Conservation (phyloP, 1,140 invertebrate species). For the Pygmarrhopalites habei region DNA sequence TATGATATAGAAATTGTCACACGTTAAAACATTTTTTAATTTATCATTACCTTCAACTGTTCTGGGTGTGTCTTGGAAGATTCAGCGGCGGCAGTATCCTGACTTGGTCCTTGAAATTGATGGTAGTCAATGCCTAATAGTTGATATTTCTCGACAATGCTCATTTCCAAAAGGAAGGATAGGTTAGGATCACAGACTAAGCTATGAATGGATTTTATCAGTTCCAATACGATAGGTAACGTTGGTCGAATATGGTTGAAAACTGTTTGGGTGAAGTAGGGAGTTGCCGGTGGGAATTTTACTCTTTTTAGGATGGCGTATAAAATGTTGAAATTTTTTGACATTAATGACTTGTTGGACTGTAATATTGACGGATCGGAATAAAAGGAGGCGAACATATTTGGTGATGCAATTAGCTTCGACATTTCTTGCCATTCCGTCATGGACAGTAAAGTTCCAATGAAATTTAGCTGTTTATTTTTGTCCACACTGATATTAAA, state of each 20-base stretch:
- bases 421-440: slow-evolving; percentile 29
- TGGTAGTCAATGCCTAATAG: slow-evolving; percentile 22
- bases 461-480: slow-evolving; percentile 16
- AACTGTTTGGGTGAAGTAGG: slow-evolving; percentile 9
- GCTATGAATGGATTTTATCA: slow-evolving; percentile 28
- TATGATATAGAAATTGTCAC: too few relatives aligned
- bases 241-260: slow-evolving; percentile 21
- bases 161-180: slow-evolving; percentile 14
- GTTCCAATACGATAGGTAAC: slow-evolving; percentile 22
- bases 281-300: slow-evolving; percentile 10
- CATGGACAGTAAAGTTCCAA: slow-evolving; percentile 11
- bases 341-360: slow-evolving; percentile 15
- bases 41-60: too few relatives aligned
- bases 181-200: slow-evolving; percentile 11
- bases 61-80: too few relatives aligned
- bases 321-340: slow-evolving; percentile 22
- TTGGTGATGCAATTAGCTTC: not conserved
- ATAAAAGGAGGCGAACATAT: slow-evolving; percentile 9
- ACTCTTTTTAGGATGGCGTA: slow-evolving; percentile 17
- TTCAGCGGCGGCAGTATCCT: too few relatives aligned
- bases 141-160: slow-evolving; percentile 10
- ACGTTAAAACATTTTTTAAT: too few relatives aligned
- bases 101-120: not conserved
- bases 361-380: not conserved
- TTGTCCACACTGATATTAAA: not conserved